Evolutionary conservation across 1,140 invertebrate genomes (phyloP), one percentile per base, ranked within the genome.

Genomic region (Myzus persicae): DNA sequence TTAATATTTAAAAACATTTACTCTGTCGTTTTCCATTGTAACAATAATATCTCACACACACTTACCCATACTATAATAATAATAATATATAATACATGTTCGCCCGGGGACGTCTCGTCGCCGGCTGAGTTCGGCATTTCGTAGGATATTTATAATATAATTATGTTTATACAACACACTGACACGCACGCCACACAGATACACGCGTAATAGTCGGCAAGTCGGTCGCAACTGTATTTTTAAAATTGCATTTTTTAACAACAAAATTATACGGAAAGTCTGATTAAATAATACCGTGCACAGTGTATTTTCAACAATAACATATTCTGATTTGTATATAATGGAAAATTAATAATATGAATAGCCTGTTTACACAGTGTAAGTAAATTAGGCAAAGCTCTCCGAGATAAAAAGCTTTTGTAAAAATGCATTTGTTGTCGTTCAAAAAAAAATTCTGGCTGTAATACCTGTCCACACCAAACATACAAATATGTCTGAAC

Each of bases 1-100:
- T 87, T 31, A 87, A 87, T 87, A 87, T 44, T 87, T 87, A 87
- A 87, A 87, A 87, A 87, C 24, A 87, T 87, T 87, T 87, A 46
- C 31, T 44, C 18, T n/a, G 84, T 44, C 84, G 42, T 44, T 42
- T 76, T n/a, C 59, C 59, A 6, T 76, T 76, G 31, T 20, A 76
- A 36, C 59, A 67, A n/a, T 76, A n/a, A n/a, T 11, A n/a, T 76
- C 14, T 76, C 59, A 18, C 31, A n/a, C 14, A n/a, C 59, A 31
- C 31, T 48, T 48, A 18, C 11, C 54, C 36, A 51, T 24, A 22
- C 18, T 14, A 46, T 14, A 20, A 48, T 48, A 48, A 48, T 46
- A 46, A 46, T 31, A 14, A 20, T 85, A 40, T 42, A 38, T n/a
- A 85, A 76, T 31, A n/a, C 81, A 11, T 11, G 14, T 44, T 87